phyloP scores from a whole-genome alignment of 2,113 vertebrate species.

The Pelusios castaneus region DNA sequence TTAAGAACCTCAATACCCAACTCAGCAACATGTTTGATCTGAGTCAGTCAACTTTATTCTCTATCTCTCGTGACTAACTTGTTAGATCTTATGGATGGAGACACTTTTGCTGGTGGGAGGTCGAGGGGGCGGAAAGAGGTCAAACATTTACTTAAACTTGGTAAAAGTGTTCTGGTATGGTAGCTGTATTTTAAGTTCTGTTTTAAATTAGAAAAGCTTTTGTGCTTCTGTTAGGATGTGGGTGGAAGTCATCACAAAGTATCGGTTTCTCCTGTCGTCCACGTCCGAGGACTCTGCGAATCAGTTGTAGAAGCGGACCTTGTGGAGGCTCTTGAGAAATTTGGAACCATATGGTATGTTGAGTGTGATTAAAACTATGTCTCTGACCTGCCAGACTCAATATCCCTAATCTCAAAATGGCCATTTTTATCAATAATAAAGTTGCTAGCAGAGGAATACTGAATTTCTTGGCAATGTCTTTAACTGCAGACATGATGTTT shows the following conservation, averaged over 20 bases:
- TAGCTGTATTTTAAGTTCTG: not conserved
- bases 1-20: not conserved
- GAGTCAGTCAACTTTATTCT: not conserved
- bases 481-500: not conserved
- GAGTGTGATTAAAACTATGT: not conserved
- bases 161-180: not conserved
- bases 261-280: slow-evolving; percentile 94
- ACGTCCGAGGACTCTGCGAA: slow-evolving; percentile 93
- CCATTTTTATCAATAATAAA: not conserved
- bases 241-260: slow-evolving; percentile 89
- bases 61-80: not conserved
- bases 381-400: not conserved
- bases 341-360: slow-evolving; percentile 94
- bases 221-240: slow-evolving; percentile 74
- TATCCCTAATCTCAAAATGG: not conserved
- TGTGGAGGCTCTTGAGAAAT: slow-evolving; percentile 93
- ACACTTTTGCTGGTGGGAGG: not conserved
- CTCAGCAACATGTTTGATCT: not conserved
- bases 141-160: not conserved
- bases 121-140: not conserved
- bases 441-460: not conserved
- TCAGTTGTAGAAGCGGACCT: slow-evolving; percentile 97
- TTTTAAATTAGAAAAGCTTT: not conserved
- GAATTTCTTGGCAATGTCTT: not conserved
- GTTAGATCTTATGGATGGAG: not conserved